Evolutionary conservation across 2,888 invertebrate genomes (phyloP).

Genomic region (Chalcosyrphus nemorum): DNA sequence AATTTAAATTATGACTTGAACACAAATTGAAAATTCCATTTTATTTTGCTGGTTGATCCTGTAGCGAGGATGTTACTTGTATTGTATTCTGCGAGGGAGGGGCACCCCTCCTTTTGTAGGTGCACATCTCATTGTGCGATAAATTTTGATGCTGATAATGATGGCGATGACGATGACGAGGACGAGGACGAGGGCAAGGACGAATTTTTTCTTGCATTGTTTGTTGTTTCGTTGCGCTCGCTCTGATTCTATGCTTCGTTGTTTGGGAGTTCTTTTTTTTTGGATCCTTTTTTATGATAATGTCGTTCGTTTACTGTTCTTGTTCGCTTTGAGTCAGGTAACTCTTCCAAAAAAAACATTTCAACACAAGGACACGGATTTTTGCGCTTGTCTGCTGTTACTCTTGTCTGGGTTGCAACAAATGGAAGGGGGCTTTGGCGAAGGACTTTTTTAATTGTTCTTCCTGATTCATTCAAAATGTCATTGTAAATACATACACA

Average conservation of each 20-base stretch:
- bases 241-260: slow-evolving; percentile 21
- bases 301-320: slow-evolving; percentile 21
- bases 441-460: slow-evolving; percentile 16
- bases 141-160: slow-evolving; percentile 43
- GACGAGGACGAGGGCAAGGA: slow-evolving; percentile 31
- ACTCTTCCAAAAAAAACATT: slow-evolving; percentile 21
- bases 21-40: slow-evolving; percentile 51
- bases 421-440: not conserved
- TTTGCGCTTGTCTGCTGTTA: not conserved
- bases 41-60: not conserved
- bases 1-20: slow-evolving; percentile 58
- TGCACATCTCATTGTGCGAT: slow-evolving; percentile 29
- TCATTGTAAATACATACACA: slow-evolving; percentile 12
- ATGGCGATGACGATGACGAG: not conserved
- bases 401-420: slow-evolving; percentile 25
- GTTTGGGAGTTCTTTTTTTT: not conserved
- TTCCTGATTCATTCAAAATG: slow-evolving; percentile 35
- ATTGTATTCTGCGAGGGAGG: slow-evolving; percentile 11
- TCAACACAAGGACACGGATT: slow-evolving; percentile 10
- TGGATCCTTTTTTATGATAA: slow-evolving; percentile 54
- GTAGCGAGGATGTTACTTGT: not conserved
- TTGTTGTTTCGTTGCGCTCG: slow-evolving; percentile 25
- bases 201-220: slow-evolving; percentile 30
- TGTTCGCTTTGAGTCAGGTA: slow-evolving; percentile 26
- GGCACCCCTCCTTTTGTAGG: slow-evolving; percentile 9